Percentiles rank a stretch among this genome's conserved stretches.
phyloP scores from a whole-genome alignment of 2,113 vertebrate genomes.

The Sebastes schlegelii region DNA sequence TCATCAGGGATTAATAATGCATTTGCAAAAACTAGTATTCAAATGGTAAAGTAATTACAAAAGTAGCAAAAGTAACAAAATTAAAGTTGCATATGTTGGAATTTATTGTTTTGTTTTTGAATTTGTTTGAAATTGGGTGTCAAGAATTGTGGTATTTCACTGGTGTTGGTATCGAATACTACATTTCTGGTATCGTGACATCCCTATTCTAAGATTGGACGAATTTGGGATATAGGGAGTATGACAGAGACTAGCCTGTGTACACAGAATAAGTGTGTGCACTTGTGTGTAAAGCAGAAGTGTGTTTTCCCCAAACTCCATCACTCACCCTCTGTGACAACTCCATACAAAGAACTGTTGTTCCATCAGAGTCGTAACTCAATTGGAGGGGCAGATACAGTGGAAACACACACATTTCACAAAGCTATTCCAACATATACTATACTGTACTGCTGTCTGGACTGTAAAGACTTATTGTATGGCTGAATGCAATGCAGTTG shows the following conservation, averaged over 20 bases:
- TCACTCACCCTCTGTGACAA: conserved; percentile 62
- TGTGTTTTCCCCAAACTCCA: conserved; percentile 48
- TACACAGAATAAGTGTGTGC: conserved; percentile 10
- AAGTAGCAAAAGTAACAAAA: too few relatives aligned
- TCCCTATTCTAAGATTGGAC: background rate
- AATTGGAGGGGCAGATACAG: conserved; percentile 37
- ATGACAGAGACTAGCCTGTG: conserved; percentile 1
- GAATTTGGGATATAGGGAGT: background rate
- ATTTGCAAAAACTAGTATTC: too few relatives aligned
- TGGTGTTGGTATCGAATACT: too few relatives aligned
- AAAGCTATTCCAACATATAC: conserved; percentile 38
- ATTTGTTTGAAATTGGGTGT: too few relatives aligned
- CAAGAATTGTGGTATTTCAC: too few relatives aligned
- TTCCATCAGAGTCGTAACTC: conserved; percentile 52
- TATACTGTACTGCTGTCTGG: background rate
- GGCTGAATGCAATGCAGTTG: conserved; percentile 28
- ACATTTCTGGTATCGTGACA: too few relatives aligned
- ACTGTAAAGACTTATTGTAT: conserved; percentile 18
- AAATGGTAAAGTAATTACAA: too few relatives aligned
- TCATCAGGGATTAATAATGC: too few relatives aligned
- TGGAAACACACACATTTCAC: conserved; percentile 45
- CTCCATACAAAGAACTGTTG: conserved; percentile 63
- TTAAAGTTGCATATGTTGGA: too few relatives aligned
- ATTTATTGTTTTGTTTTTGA: too few relatives aligned
- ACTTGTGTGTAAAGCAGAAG: conserved; percentile 24